These are phyloP conservation scores for Chromis chromis DNA, from an alignment of 2,797 vertebrate genomes.

Conservation along the genomic window DNA sequence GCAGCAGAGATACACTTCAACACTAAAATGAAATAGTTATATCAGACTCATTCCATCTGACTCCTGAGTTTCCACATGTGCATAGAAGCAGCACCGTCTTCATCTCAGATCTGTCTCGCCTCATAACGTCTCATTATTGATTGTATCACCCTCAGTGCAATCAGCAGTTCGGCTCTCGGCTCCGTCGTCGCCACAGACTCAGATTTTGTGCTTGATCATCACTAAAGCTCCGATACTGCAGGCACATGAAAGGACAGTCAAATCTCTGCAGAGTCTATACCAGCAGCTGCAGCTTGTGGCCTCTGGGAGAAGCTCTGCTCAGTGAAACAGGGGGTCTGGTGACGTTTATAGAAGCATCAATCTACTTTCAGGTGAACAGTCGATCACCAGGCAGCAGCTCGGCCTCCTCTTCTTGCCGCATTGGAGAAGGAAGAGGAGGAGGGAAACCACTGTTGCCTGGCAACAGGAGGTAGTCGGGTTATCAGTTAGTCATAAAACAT, in stretches of 20 bases:
- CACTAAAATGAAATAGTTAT: conserved; percentile 16
- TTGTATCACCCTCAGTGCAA: conserved; percentile 53
- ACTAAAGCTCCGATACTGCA: conserved; percentile 9
- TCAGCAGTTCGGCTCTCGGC: conserved; percentile 42
- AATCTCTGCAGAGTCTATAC: conserved; percentile 2
- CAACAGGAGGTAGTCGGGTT: conserved; percentile 74
- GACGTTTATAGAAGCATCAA: conserved; percentile 36
- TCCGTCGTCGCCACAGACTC: not conserved
- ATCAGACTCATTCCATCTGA: conserved; percentile 31
- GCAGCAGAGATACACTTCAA: not conserved
- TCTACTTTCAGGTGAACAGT: conserved; percentile 47
- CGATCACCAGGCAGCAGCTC: conserved; percentile 41
- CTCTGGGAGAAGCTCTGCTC: conserved; percentile 2
- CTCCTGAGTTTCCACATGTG: conserved; percentile 28
- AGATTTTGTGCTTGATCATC: conserved; percentile 31
- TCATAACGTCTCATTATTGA: conserved; percentile 44
- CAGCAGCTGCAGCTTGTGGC: conserved; percentile 23
- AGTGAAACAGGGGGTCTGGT: not conserved
- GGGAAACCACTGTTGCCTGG: conserved; percentile 77
- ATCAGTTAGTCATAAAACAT: conserved; percentile 69
- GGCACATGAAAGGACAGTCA: not conserved
- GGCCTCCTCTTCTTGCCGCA: conserved; percentile 72
- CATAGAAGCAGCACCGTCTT: conserved; percentile 18
- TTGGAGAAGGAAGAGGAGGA: conserved; percentile 57
- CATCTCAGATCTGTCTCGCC: conserved; percentile 43